Evolutionary conservation across 2,797 vertebrate species (phyloP), one percentile per base, ranked within the genome.

Genomic region (Capromys pilorides): DNA sequence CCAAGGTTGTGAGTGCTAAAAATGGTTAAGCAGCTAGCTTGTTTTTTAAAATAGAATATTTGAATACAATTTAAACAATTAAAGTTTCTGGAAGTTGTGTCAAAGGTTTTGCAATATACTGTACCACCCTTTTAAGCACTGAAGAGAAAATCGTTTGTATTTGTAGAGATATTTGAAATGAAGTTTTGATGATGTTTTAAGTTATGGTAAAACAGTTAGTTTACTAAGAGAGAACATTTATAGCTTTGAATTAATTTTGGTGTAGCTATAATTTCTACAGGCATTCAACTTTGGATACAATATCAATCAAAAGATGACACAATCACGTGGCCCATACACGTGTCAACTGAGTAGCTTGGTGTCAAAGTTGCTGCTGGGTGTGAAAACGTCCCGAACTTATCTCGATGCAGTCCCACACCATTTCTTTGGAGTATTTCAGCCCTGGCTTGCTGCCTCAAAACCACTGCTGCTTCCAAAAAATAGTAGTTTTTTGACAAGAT

Each of bases 381-480:
- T 45, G 31, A 45, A 59, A n/a, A 24, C 0, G 41, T 0, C 1
- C 39, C 16, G 28, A 1, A 26, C 77, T 24, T 41, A 4, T 8
- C 2, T 5, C 1, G 57, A 1, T 10, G 4, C 2, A 28, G 5
- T 19, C 19, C 28, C 73, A 39, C 36, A 1, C 1, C 14, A 21
- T 36, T 7, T 26, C 57, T 45, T 14, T 39, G 13, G 66, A 75
- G 36, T 13, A 12, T 14, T 19, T 21, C 13, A 31, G 6, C 14
- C 54, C 13, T 36, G 7, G 36, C 11, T n/a, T 1, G 1, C 57
- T n/a, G 13, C 86, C 18, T 64, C 41, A 3, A 28, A 18, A 16
- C 5, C 33, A 6, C 64, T 77, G 21, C 18, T 1, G 45, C 64
- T 67, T 18, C 4, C 1, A 8, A 0, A 31, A 4, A 6, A 0